Conservation (phyloP, 2,113 vertebrate species). For the Bos taurus region ARS-UCD2.0 NC_037329.1:103262501-103263000, state of each 20-base stretch:
- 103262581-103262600: background rate
- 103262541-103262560: background rate
- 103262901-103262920: background rate
- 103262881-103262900: background rate
- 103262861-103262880: background rate
- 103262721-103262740: background rate
- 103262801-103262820: background rate
- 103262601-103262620: background rate
- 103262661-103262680: background rate
- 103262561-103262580: background rate
- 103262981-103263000: background rate
- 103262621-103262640: background rate
- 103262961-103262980: background rate
- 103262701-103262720: background rate
- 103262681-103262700: background rate
- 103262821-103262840: background rate
- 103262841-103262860: background rate
- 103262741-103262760: background rate
- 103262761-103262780: background rate
- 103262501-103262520: background rate
- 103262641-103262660: background rate
- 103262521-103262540: background rate
- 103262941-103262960: background rate
- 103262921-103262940: background rate
- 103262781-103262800: background rate